Base-by-base conservation (phyloP, 2,888 invertebrate genomes). In the Tortrix viridana region DNA sequence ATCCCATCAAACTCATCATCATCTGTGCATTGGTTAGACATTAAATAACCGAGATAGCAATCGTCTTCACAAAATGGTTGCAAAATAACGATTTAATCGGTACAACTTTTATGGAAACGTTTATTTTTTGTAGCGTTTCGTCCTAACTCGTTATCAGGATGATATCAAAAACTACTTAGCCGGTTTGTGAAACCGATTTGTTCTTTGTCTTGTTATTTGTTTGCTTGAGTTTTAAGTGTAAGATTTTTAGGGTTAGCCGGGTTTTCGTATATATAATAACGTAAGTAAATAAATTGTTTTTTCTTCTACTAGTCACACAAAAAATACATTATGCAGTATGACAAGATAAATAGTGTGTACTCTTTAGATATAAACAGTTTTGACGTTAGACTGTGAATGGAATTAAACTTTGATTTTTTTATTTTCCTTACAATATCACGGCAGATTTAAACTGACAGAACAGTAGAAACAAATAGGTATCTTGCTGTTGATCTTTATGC, bases 121-220 rank as follows among this genome's bases (percentile, higher is more conserved):
- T 71, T 67, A 69, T 69, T 67, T 72, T 70, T 70, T 67, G 52
- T 38, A 18, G 64, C 66, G 67, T 65, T 65, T 63, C 37, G 61
- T 71, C 67, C 68, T 73, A 73, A 75, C 72, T 73, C 67, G 62
- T 64, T 67, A 66, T 72, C 69, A 67, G 63, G 53, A 67, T 62
- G 60, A 65, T 73, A 75, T 75, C 74, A 75, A 75, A 74, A 75
- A 74, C 71, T 72, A 74, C 75, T 75, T 75, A 75, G 74, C 68
- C 69, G 67, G 70, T 70, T 72, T 74, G 67, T 62, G 69, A 71
- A 75, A 74, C 67, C 70, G 67, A 74, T 75, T 70, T 68, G 66
- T 32, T 67, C 41, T 47, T 54, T 6, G 37, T 44, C 14, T 52
- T 46, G 37, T 65, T 68, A 66, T 68, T 67, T 69, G 65, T 57